Conservation (phyloP, 2,888 invertebrate species). For the Drosophila hawaiiensis region DNA sequence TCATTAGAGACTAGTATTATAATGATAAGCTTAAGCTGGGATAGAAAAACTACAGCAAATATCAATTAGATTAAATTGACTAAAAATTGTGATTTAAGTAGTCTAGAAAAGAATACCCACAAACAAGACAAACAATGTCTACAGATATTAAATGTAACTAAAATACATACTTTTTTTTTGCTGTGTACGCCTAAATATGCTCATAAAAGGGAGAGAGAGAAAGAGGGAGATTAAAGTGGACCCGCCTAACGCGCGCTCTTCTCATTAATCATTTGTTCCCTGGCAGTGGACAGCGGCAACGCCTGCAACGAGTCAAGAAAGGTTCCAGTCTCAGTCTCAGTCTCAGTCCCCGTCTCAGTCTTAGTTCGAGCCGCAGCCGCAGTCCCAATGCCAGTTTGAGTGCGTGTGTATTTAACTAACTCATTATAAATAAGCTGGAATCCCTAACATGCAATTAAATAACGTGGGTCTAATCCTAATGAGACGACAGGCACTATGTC, state of each 20-base stretch:
- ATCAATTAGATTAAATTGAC: not conserved
- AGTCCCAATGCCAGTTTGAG: slow-evolving; percentile 19
- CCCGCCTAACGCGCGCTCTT: slow-evolving; percentile 70
- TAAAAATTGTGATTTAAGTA: not conserved
- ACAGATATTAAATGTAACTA: not conserved
- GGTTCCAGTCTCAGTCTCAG: slow-evolving; percentile 12
- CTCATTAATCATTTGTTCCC: slow-evolving; percentile 72
- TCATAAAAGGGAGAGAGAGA: slow-evolving; percentile 6
- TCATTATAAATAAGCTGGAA: slow-evolving; percentile 80
- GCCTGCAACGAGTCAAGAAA: slow-evolving; percentile 48
- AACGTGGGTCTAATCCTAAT: slow-evolving; percentile 82
- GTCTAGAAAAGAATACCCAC: not conserved
- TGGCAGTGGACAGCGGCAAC: slow-evolving; percentile 65
- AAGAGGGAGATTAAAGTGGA: slow-evolving; percentile 27
- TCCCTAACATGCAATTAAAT: slow-evolving; percentile 81
- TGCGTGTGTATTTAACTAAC: slow-evolving; percentile 80
- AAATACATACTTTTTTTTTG: not conserved
- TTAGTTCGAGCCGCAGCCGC: not conserved
- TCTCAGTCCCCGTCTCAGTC: not conserved
- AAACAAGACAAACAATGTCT: not conserved
- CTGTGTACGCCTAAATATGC: slow-evolving; percentile 8
- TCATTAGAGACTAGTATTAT: not conserved
- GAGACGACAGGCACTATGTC: slow-evolving; percentile 81
- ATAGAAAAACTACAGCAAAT: not conserved
- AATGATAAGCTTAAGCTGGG: not conserved